Conservation (phyloP, 2,113 vertebrate genomes). For the Neomonachus schauinslandi region DNA sequence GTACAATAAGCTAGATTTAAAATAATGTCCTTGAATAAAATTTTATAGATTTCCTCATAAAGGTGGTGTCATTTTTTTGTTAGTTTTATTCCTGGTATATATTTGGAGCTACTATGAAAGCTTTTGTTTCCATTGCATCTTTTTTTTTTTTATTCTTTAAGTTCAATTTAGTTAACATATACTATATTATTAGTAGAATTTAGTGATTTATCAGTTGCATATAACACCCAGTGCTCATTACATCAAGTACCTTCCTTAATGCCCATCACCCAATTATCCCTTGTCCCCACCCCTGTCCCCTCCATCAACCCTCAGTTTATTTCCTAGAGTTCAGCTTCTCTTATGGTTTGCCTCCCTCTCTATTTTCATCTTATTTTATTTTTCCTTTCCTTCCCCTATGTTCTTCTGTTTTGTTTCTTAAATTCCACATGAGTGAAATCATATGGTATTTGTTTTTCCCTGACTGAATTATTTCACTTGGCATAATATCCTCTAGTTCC, state of each 20-base stretch:
- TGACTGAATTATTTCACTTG: not conserved
- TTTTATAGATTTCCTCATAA: not conserved
- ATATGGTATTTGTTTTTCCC: not conserved
- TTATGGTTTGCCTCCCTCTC: not conserved
- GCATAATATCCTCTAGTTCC: not conserved
- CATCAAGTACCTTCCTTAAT: not conserved
- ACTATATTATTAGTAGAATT: not conserved
- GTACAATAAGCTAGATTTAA: not conserved
- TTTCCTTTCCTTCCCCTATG: not conserved
- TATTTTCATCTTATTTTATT: not conserved
- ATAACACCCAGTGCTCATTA: not conserved
- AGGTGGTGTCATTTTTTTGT: not conserved
- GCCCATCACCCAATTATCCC: not conserved
- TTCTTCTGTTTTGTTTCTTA: not conserved
- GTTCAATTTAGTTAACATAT: not conserved
- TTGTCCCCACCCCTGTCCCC: not conserved
- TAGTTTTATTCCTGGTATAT: not conserved
- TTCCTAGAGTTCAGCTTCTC: not conserved
- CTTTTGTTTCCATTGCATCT: not conserved
- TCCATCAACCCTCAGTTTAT: not conserved
- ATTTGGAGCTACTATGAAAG: not conserved
- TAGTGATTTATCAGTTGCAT: not conserved
- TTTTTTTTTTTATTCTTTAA: not conserved
- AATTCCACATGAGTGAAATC: not conserved
- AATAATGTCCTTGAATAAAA: constrained; percentile 2